Evolutionary conservation across 2,797 vertebrate genomes (phyloP).

Genomic region (Thamnophis elegans): DNA sequence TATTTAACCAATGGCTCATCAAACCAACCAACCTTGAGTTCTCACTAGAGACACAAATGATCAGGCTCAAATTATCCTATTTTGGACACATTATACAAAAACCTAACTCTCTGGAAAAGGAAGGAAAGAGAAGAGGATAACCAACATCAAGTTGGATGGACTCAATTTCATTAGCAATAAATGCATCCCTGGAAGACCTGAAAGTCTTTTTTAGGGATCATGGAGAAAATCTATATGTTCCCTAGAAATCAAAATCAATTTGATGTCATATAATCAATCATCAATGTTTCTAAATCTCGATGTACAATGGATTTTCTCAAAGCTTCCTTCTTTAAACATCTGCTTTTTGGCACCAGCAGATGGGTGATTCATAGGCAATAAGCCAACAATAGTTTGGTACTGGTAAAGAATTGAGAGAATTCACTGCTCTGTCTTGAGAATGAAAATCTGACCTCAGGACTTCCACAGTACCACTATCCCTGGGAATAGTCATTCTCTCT

Average conservation of each 20-base stretch:
- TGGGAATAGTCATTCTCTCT: too few relatives aligned
- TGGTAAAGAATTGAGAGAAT: neutral
- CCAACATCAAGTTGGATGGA: too few relatives aligned
- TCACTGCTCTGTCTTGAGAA: too few relatives aligned
- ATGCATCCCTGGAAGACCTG: too few relatives aligned
- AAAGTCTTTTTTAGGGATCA: too few relatives aligned
- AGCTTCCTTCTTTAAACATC: neutral
- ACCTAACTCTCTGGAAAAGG: neutral
- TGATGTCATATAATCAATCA: neutral
- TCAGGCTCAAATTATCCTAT: neutral
- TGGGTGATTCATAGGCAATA: neutral
- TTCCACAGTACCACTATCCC: too few relatives aligned
- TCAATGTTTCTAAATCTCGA: neutral
- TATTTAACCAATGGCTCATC: neutral
- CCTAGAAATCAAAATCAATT: neutral
- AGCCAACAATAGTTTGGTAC: neutral
- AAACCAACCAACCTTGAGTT: neutral
- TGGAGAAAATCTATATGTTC: too few relatives aligned
- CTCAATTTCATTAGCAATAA: too few relatives aligned
- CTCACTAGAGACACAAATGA: neutral
- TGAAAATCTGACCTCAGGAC: too few relatives aligned
- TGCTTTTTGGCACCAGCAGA: neutral
- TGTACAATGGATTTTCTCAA: neutral
- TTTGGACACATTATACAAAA: neutral
- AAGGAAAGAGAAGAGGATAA: too few relatives aligned